Base-by-base conservation (phyloP, 2,797 vertebrate species). In the Chelidonichthys spinosus region DNA sequence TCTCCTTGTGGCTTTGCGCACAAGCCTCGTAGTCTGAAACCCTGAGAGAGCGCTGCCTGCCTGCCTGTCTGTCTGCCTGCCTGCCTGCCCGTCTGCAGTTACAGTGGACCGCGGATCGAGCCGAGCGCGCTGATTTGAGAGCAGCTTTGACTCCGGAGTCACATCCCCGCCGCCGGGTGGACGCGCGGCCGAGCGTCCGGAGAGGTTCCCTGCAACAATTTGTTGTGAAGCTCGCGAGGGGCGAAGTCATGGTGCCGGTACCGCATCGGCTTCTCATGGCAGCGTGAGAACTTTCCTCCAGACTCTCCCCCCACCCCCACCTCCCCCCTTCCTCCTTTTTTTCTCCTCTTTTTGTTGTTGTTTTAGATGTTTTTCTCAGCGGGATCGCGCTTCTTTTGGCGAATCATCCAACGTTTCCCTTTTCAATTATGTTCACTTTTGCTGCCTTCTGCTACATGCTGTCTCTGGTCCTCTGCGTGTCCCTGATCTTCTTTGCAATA, bases 361-460 rank as follows among this genome's bases (percentile, higher is more conserved):
- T 69, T 81, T 78, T 87, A 85, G 71, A 87, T 89, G 91, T 88
- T 82, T 84, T 82, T 84, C 46, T 85, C 79, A 56, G 73, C 18
- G 56, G 86, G 79, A 73, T 84, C 67, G 84, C 46, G 83, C 72
- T 86, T 90, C 68, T 80, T 80, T 83, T 74, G 90, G 90, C 88
- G 75, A 78, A 85, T 82, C 52, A 73, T 85, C 74, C 78, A 47
- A 77, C 84, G 79, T 81, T 84, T 76, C 53, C 86, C 72, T n/a
- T 63, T 87, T 88, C 82, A 89, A 94, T 87, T 78, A 95, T 95
- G 94, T 95, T 95, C 90, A 95, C 95, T 85, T 95, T 95, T 84
- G 95, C 95, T 92, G 94, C 95, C 89, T 95, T 95, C 84, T 95
- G 95, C 89, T 95, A 95, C 87, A 95, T 95, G 95, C 94, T 95